Evolutionary conservation across 2,888 invertebrate species (phyloP).

Genomic region (Gymnocheta viridis): DNA sequence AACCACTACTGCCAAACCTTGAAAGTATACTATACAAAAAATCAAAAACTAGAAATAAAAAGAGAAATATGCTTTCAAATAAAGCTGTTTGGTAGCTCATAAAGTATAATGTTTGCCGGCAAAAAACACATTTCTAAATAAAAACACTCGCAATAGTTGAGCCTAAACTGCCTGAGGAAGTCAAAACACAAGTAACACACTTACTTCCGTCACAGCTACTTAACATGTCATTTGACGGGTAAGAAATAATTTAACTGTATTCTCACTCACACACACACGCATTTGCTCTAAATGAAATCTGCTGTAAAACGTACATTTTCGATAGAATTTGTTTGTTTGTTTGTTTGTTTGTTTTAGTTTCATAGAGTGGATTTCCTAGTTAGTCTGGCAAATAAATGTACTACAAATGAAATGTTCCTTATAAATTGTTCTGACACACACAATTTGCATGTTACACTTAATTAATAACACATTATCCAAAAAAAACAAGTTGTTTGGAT

Average conservation of each 20-base stretch:
- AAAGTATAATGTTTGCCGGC: slow-evolving; percentile 75
- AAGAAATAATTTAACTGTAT: slow-evolving; percentile 60
- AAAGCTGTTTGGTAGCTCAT: slow-evolving; percentile 79
- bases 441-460: slow-evolving; percentile 69
- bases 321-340: too few relatives aligned
- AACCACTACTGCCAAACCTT: background rate
- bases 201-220: slow-evolving; percentile 68
- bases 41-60: slow-evolving; percentile 6
- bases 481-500: slow-evolving; percentile 33
- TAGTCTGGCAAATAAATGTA: slow-evolving; percentile 16
- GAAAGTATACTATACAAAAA: slow-evolving; percentile 1
- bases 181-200: slow-evolving; percentile 59
- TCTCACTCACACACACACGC: background rate
- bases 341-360: background rate
- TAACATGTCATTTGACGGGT: slow-evolving; percentile 67
- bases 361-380: background rate
- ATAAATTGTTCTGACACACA: slow-evolving; percentile 66
- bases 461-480: slow-evolving; percentile 62
- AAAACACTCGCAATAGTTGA: slow-evolving; percentile 5
- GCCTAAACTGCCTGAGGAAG: slow-evolving; percentile 35
- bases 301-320: slow-evolving; percentile 22
- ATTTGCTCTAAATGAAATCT: background rate
- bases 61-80: slow-evolving; percentile 76
- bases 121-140: slow-evolving; percentile 13
- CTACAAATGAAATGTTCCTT: slow-evolving; percentile 42